phyloP scores from a whole-genome alignment of 2,888 invertebrate species.

The Helleia helle region DNA sequence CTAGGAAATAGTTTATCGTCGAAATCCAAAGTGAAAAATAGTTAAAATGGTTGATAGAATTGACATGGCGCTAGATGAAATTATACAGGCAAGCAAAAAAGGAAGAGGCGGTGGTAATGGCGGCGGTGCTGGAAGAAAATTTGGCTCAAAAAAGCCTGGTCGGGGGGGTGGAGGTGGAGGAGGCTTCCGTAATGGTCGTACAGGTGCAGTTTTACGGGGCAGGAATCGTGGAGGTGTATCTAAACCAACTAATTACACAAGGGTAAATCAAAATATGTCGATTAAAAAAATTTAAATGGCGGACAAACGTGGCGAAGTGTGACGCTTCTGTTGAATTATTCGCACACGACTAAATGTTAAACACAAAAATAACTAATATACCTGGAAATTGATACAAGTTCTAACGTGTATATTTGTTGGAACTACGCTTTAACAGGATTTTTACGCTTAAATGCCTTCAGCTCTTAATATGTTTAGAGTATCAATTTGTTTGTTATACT shows the following conservation, averaged over 20 bases:
- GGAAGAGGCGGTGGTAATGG: conserved; percentile 74
- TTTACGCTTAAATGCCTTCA: not conserved
- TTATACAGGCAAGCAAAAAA: conserved; percentile 89
- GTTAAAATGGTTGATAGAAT: conserved; percentile 92
- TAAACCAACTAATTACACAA: conserved; percentile 76
- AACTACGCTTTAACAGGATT: not conserved
- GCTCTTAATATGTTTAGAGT: not conserved
- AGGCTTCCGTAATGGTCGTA: conserved; percentile 67
- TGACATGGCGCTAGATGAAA: conserved; percentile 98
- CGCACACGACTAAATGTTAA: conserved; percentile 4
- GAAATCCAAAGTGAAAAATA: not conserved
- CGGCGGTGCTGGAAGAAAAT: conserved; percentile 69
- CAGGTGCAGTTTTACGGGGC: conserved; percentile 77
- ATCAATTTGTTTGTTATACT: not conserved
- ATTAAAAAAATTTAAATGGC: conserved; percentile 44
- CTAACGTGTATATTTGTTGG: not conserved
- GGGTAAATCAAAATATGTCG: conserved; percentile 75
- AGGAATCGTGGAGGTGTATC: conserved; percentile 82
- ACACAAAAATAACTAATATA: not conserved
- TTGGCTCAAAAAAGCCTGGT: conserved; percentile 49
- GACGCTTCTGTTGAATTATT: conserved; percentile 38
- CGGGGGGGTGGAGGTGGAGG: conserved; percentile 60
- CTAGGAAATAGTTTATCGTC: not conserved
- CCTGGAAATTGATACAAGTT: not conserved
- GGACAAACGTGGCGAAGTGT: conserved; percentile 51